phyloP scores from a whole-genome alignment of 2,888 invertebrate genomes.

The Pammene aurita region DNA sequence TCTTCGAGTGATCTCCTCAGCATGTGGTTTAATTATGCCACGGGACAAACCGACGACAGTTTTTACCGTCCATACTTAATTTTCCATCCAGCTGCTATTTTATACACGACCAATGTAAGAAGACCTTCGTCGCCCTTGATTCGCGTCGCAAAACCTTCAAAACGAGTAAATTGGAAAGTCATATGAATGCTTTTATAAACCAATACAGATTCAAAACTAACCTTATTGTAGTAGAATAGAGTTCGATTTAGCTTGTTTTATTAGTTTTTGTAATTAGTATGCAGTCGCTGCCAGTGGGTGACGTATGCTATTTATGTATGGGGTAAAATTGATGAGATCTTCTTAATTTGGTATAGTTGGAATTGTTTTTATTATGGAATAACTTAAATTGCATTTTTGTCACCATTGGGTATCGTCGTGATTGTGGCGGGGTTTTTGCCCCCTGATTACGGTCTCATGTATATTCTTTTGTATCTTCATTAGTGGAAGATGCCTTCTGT shows the following conservation, averaged over 20 bases:
- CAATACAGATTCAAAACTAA: not conserved
- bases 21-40: slow-evolving; percentile 77
- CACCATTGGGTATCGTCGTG: slow-evolving; percentile 63
- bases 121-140: slow-evolving; percentile 13
- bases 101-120: slow-evolving; percentile 48
- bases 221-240: not conserved
- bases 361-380: slow-evolving; percentile 76
- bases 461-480: slow-evolving; percentile 75
- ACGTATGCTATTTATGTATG: slow-evolving; percentile 4
- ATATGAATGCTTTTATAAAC: slow-evolving; percentile 18
- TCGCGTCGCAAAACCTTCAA: slow-evolving; percentile 23
- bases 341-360: slow-evolving; percentile 38
- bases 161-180: slow-evolving; percentile 13
- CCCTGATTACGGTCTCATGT: slow-evolving; percentile 66
- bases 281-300: slow-evolving; percentile 29
- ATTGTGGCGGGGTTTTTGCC: slow-evolving; percentile 63
- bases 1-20: slow-evolving; percentile 52
- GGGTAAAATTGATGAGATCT: slow-evolving; percentile 27
- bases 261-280: slow-evolving; percentile 24
- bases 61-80: slow-evolving; percentile 55
- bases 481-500: slow-evolving; percentile 56
- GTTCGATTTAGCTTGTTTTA: not conserved
- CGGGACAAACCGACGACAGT: slow-evolving; percentile 64
- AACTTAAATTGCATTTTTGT: slow-evolving; percentile 82
- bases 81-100: slow-evolving; percentile 51